These are phyloP conservation scores for Hesperophylax magnus DNA, from an alignment of 1,140 invertebrate genomes.

Conservation along the genomic window DNA sequence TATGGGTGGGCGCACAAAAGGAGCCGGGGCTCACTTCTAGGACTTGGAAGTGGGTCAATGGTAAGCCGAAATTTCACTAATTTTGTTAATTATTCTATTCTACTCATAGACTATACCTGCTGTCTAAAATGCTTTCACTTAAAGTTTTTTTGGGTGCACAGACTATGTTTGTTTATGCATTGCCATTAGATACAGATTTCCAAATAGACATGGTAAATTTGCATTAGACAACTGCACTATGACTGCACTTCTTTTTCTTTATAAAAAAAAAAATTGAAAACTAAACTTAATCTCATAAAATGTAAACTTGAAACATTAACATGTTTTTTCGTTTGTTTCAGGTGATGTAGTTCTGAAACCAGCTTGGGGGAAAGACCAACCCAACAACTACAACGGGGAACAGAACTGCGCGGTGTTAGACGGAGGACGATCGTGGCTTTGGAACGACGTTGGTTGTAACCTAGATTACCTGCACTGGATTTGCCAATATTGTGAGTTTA, in stretches of 20 bases:
- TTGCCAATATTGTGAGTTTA: constrained; percentile 87
- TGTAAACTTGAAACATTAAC: not conserved
- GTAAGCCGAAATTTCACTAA: constrained; percentile 68
- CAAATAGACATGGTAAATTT: too few species aligned
- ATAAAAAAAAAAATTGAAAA: not conserved
- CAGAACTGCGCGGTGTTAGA: constrained; percentile 95
- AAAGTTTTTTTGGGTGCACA: not conserved
- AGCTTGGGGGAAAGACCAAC: constrained; percentile 93
- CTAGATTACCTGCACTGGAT: constrained; percentile 94
- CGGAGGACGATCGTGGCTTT: constrained; percentile 89
- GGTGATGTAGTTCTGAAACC: constrained; percentile 84
- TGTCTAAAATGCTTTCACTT: not conserved
- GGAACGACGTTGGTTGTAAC: constrained; percentile 96
- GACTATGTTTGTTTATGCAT: too few species aligned
- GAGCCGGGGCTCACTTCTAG: constrained; percentile 86
- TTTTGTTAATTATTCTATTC: constrained; percentile 1
- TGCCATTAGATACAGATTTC: too few species aligned
- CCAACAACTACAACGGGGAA: constrained; percentile 95
- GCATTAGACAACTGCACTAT: too few species aligned
- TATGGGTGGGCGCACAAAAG: constrained; percentile 93
- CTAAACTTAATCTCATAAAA: not conserved
- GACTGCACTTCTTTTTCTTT: too few species aligned
- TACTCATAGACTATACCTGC: not conserved
- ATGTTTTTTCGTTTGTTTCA: constrained; percentile 60
- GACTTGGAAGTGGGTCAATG: constrained; percentile 93